Conservation (phyloP, 2,113 vertebrate genomes). For the Bungarus multicinctus region DNA sequence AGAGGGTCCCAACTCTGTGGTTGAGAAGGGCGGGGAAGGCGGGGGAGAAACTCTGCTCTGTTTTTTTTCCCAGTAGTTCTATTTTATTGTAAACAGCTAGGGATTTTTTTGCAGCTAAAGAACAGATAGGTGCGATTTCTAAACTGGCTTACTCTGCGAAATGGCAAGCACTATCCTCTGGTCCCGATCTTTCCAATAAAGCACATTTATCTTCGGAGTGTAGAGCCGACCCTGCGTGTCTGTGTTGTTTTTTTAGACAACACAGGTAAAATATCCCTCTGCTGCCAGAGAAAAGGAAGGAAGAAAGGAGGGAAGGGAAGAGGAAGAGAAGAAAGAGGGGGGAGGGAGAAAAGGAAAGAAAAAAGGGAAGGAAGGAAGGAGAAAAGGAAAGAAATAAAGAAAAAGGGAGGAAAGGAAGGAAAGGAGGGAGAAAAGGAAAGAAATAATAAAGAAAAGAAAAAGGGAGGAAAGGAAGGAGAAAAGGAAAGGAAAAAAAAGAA, state of each 20-base stretch:
- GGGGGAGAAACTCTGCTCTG: too few relatives aligned
- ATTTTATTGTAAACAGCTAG: not conserved
- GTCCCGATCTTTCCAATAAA: not conserved
- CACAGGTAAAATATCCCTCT: not conserved
- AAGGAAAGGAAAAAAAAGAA: too few relatives aligned
- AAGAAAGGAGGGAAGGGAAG: accelerated
- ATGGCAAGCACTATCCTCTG: not conserved
- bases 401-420: not conserved
- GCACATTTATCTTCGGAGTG: not conserved
- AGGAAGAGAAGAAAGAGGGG: accelerated
- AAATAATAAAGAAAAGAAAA: too few relatives aligned
- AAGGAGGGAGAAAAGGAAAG: too few relatives aligned
- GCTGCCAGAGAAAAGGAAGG: not conserved
- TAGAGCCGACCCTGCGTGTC: not conserved
- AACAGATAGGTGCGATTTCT: not conserved
- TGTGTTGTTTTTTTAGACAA: not conserved
- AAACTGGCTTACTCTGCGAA: not conserved
- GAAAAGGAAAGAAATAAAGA: too few relatives aligned
- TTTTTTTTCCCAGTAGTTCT: not conserved
- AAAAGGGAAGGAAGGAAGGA: too few relatives aligned
- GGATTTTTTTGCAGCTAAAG: not conserved
- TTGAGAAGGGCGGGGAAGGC: not conserved
- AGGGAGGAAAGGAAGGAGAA: too few relatives aligned
- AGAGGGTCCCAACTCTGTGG: not conserved
- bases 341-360: too few relatives aligned